Percentiles rank a stretch among this genome's conserved stretches.
These are phyloP conservation scores for Phataginus tricuspis DNA, from an alignment of 2,797 vertebrate genomes.

Conservation along the genomic window DNA sequence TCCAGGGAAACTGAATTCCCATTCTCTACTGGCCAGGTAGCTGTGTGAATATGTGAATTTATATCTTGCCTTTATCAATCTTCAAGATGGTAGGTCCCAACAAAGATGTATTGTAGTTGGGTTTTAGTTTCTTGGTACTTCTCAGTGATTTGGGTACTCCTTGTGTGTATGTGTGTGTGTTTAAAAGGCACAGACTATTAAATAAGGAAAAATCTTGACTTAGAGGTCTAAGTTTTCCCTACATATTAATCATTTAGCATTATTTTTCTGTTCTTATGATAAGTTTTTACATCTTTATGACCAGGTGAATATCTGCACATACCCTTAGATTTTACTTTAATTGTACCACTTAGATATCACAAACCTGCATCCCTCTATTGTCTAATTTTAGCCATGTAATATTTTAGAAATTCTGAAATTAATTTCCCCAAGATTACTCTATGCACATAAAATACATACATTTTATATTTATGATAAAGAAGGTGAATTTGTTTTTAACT, in stretches of 20 bases:
- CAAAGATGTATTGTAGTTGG: constrained; percentile 70
- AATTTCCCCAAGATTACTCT: constrained; percentile 65
- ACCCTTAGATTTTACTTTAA: constrained; percentile 65
- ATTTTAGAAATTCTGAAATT: constrained; percentile 67
- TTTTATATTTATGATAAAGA: constrained; percentile 71
- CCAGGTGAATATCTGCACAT: constrained; percentile 75
- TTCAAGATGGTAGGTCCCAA: constrained; percentile 76
- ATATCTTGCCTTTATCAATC: constrained; percentile 68
- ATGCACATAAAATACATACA: constrained; percentile 80
- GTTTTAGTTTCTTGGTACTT: constrained; percentile 66
- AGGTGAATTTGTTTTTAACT: constrained; percentile 76
- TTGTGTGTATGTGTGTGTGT: constrained; percentile 81
- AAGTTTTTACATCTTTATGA: constrained; percentile 68
- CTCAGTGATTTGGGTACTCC: constrained; percentile 76
- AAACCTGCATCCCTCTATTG: constrained; percentile 75
- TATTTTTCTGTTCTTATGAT: constrained; percentile 71
- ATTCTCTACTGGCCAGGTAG: constrained; percentile 81
- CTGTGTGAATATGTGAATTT: constrained; percentile 77
- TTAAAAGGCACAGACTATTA: constrained; percentile 78
- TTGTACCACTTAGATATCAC: constrained; percentile 73
- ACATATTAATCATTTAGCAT: constrained; percentile 69
- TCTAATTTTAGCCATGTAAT: constrained; percentile 69
- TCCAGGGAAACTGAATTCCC: constrained; percentile 79
- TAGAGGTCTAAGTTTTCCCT: constrained; percentile 67
- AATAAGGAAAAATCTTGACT: constrained; percentile 76